Percentiles rank a stretch among this genome's conserved stretches.
These are phyloP conservation scores for Stramonita haemastoma DNA, from an alignment of 2,888 invertebrate species.

Conservation along the genomic window DNA sequence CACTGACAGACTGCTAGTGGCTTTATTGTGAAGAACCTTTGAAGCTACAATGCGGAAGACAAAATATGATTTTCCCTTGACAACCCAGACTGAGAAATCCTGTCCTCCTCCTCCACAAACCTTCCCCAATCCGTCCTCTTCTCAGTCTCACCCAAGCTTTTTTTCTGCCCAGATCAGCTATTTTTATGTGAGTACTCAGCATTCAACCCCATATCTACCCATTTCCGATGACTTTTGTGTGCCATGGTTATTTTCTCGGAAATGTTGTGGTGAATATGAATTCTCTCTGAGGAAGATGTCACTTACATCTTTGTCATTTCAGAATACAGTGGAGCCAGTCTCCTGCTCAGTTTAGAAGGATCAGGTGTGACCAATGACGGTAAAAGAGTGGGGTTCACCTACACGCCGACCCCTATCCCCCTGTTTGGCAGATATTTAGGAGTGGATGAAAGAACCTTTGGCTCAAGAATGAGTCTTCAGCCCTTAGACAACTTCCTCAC, in stretches of 20 bases:
- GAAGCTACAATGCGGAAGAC: neutral
- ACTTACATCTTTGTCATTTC: constrained; percentile 51
- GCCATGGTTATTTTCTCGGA: neutral
- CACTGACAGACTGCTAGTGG: neutral
- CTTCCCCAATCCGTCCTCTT: constrained; percentile 30
- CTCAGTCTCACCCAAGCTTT: neutral
- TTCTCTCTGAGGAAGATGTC: neutral
- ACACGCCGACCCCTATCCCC: constrained; percentile 67
- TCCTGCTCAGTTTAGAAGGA: constrained; percentile 69
- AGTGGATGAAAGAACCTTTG: constrained; percentile 43
- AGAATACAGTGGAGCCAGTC: constrained; percentile 64
- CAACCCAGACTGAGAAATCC: neutral
- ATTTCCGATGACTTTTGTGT: neutral
- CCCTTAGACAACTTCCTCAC: constrained; percentile 50
- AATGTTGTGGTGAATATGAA: neutral
- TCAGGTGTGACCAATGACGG: constrained; percentile 61
- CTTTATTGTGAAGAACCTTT: neutral
- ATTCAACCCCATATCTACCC: neutral
- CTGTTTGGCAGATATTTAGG: constrained; percentile 47
- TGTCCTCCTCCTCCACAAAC: neutral
- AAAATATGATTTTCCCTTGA: neutral
- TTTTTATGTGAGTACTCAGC: neutral
- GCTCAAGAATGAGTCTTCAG: constrained; percentile 30
- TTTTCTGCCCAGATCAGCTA: neutral
- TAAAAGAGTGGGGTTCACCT: constrained; percentile 64